Conservation (phyloP, 2,113 vertebrate species). For the Heterotilapia buettikoferi region DNA sequence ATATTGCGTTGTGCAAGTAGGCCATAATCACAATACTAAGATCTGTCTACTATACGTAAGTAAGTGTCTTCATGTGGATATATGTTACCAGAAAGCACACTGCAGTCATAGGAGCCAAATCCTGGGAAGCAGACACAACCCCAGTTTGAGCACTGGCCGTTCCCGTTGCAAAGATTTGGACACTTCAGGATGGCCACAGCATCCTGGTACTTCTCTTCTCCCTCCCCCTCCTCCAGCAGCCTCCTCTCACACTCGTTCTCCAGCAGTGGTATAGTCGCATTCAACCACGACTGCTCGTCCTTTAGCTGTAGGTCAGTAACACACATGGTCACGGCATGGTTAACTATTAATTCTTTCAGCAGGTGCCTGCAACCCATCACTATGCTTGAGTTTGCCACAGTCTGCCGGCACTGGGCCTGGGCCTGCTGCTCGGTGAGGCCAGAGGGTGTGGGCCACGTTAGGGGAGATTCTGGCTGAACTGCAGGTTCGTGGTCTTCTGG, state of each 20-base stretch:
- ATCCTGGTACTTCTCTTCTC: constrained; percentile 44
- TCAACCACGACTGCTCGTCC: constrained; percentile 79
- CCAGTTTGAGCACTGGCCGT: constrained; percentile 82
- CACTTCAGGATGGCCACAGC: constrained; percentile 73
- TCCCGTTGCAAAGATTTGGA: constrained; percentile 78
- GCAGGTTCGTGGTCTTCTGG: constrained; percentile 80
- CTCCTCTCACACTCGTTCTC: constrained; percentile 91
- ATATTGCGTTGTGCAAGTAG: background rate
- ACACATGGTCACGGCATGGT: constrained; percentile 72
- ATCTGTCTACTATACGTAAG: background rate
- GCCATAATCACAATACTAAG: background rate
- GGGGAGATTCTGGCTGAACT: constrained; percentile 46
- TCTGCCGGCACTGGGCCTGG: constrained; percentile 63
- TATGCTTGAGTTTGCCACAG: constrained; percentile 76
- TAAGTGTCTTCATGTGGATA: background rate
- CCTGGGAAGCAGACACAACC: constrained; percentile 83
- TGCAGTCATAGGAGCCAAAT: constrained; percentile 84
- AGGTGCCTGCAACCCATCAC: constrained; percentile 70
- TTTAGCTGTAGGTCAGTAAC: constrained; percentile 82
- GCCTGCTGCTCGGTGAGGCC: constrained; percentile 71
- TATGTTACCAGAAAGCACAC: constrained; percentile 72
- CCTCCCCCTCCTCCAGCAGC: constrained; percentile 71
- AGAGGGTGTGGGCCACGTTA: constrained; percentile 81
- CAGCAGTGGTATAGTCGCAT: constrained; percentile 77
- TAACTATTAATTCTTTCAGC: constrained; percentile 52